Conservation (phyloP, 2,888 invertebrate species). For the Platycheirus albimanus region DNA sequence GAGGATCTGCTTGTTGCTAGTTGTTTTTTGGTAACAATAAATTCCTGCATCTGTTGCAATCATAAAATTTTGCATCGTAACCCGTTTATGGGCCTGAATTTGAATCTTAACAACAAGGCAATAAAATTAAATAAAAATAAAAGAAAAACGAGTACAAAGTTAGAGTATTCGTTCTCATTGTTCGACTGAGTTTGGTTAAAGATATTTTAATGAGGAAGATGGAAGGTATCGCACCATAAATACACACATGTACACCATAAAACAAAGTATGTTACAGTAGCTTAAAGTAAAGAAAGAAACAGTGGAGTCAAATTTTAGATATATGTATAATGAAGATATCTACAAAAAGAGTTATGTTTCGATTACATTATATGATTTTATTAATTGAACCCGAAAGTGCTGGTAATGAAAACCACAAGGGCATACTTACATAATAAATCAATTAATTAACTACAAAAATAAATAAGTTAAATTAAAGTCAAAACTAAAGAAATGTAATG, state of each 20-base stretch:
- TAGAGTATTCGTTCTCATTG: conserved; percentile 64
- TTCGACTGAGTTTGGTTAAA: conserved; percentile 70
- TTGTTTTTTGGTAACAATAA: conserved; percentile 62
- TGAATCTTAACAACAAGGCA: conserved; percentile 52
- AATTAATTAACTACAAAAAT: too few species aligned
- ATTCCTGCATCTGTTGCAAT: conserved; percentile 73
- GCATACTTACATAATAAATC: too few species aligned
- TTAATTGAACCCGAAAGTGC: too few species aligned
- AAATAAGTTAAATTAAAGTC: too few species aligned
- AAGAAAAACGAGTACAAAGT: conserved; percentile 12
- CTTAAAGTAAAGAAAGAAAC: conserved; percentile 27
- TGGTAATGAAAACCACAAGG: too few species aligned
- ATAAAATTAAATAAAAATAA: neutral
- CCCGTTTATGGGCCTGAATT: conserved; percentile 68
- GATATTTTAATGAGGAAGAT: conserved; percentile 72
- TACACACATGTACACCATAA: conserved; percentile 5
- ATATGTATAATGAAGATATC: too few species aligned
- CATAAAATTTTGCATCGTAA: conserved; percentile 72
- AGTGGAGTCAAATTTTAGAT: conserved; percentile 35
- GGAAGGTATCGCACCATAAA: conserved; percentile 50
- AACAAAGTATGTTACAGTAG: neutral
- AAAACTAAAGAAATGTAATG: too few species aligned
- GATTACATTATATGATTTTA: too few species aligned
- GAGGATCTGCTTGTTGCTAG: conserved; percentile 46
- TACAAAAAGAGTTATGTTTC: too few species aligned